Base-by-base conservation (phyloP, 2,888 invertebrate species). In the Lysandra bellargus region DNA sequence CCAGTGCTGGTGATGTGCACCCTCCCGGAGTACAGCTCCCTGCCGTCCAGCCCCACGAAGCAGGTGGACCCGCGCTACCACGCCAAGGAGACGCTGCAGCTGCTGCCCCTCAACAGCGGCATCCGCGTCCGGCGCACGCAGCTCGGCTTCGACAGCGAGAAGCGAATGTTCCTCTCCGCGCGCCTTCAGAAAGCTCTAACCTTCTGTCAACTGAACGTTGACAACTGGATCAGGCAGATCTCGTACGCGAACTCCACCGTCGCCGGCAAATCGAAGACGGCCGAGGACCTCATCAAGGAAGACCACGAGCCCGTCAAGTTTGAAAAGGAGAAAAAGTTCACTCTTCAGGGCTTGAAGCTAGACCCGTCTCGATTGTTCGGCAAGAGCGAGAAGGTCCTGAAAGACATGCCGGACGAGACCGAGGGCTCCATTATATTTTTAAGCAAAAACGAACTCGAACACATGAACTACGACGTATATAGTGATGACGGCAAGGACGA, bases 381-480 rank as follows among this genome's bases (percentile, higher is more conserved):
- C 14, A 95, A 95, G 87, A 95, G 94, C 81, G 95, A 95, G 82
- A 94, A 94, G 82, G 94, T 94, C 17, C 87, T 95, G 30, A 94
- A 92, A 86, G 95, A 95, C 84, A 95, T 95, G 78, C 95, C 95
- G 0, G 95, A 96, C 81, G 96, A 96, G 84, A 96, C 95, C 73
- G 96, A 96, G 86, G 96, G 96, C 76, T 96, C 96, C 0, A 96
- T 96, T n/a, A 96, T 96, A 90, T 96, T 96, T 88, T 91, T 96
- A 83, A 96, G 96, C 86, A 96, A 96, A 91, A 95, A 95, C 83
- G 96, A 96, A 92, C 90, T 96, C 84, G 96, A 96, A 86, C 95
- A 96, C 85, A 93, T 96, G 91, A 96, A 96, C 83, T 95, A 94
- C 85, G 95, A 95, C 81, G 93, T 94, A 61, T 95, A 94, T 82